Conservation (phyloP, 2,113 vertebrate species). For the Gopherus flavomarginatus region DNA sequence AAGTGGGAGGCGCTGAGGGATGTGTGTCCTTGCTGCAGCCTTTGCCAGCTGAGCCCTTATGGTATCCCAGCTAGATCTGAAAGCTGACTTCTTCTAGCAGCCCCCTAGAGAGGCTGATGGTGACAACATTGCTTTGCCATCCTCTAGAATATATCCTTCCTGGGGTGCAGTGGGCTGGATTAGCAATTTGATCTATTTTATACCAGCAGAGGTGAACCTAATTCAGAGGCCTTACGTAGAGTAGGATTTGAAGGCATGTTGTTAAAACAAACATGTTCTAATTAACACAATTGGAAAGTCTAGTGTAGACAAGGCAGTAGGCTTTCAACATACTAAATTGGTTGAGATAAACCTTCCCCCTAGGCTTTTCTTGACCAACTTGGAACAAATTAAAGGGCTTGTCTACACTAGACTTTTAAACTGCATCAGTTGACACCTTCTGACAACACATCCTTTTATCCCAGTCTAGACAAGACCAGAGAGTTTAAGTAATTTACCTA, state of each 20-base stretch:
- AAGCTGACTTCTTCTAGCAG: not conserved
- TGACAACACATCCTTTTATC: not conserved
- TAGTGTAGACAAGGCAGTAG: not conserved
- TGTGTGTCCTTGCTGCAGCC: fast-evolving
- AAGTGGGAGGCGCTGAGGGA: fast-evolving
- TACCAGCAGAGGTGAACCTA: not conserved
- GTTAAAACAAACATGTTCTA: not conserved
- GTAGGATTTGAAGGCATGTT: not conserved
- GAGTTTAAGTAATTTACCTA: not conserved
- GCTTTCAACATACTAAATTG: not conserved
- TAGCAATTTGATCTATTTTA: not conserved
- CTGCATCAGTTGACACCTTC: fast-evolving
- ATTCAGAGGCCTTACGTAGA: not conserved
- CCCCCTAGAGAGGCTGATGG: not conserved
- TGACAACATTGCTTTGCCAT: not conserved
- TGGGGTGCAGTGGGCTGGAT: not conserved
- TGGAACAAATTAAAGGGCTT: not conserved
- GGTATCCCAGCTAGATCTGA: not conserved
- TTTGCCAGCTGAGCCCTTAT: not conserved
- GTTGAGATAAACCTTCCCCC: not conserved
- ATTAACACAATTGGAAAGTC: not conserved
- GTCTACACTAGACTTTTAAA: not conserved
- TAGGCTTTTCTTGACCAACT: not conserved
- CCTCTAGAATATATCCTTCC: not conserved
- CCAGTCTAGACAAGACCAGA: not conserved